Evolutionary conservation across 1,140 invertebrate species (phyloP).

Genomic region (Pogonomyrmex californicus): DNA sequence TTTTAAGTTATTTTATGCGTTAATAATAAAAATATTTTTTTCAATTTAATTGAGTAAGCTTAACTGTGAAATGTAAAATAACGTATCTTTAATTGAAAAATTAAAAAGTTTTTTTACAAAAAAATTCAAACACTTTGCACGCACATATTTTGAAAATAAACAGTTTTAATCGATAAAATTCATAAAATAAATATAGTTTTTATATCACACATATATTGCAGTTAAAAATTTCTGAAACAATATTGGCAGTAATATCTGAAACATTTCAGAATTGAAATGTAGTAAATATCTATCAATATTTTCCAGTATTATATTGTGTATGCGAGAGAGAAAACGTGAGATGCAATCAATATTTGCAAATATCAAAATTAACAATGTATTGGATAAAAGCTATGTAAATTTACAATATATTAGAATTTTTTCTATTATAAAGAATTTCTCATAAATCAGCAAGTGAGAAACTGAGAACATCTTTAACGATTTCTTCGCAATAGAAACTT

Average conservation of each 20-base stretch:
- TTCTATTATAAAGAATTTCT: neutral
- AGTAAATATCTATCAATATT: conserved; percentile 2
- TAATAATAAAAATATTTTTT: neutral
- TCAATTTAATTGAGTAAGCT: neutral
- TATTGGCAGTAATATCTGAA: conserved; percentile 1
- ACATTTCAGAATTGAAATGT: neutral
- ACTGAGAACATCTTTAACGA: neutral
- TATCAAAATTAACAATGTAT: conserved; percentile 13
- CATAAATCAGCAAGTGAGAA: neutral
- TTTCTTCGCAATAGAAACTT: neutral
- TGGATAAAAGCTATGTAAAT: neutral
- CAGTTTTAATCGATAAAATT: conserved; percentile 19
- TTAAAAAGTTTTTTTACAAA: neutral
- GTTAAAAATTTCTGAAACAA: neutral
- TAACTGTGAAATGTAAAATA: neutral
- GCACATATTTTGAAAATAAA: neutral
- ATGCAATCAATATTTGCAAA: conserved; percentile 17
- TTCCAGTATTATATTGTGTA: conserved; percentile 11
- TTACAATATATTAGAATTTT: conserved; percentile 17
- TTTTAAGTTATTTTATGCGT: neutral
- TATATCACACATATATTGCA: neutral
- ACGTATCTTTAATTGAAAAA: neutral
- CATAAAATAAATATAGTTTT: neutral
- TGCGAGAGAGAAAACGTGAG: conserved; percentile 8
- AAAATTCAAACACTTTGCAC: conserved; percentile 6